Conservation (phyloP, 1,140 invertebrate genomes). For the Drosophila aff. region DNA sequence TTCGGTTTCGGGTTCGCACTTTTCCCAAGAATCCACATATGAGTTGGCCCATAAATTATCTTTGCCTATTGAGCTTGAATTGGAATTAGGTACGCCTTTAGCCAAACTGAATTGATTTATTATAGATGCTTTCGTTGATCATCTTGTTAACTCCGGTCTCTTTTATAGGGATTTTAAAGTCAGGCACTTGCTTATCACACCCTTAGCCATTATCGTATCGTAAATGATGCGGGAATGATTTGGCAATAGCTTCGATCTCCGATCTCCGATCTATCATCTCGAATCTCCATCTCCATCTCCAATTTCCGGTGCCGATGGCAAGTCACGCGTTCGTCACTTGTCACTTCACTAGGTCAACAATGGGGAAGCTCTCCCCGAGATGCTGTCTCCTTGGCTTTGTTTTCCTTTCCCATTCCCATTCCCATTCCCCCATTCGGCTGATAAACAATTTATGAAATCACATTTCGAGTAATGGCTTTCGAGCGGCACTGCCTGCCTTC, state of each 20-base stretch:
- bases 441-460: conserved; percentile 50
- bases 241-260: not conserved
- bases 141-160: conserved; percentile 1
- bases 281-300: not conserved
- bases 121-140: conserved; percentile 3
- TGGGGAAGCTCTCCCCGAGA: conserved; percentile 13
- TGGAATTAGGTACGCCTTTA: not conserved
- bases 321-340: conserved; percentile 25
- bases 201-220: not conserved
- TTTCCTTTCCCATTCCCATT: conserved; percentile 15
- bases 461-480: conserved; percentile 53
- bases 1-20: not conserved
- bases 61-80: conserved; percentile 24
- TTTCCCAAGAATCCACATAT: conserved; percentile 17
- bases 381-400: conserved; percentile 14
- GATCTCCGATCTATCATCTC: not conserved
- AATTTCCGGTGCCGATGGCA: conserved; percentile 22
- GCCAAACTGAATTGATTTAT: conserved; percentile 16
- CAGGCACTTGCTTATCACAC: not conserved
- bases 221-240: conserved; percentile 14
- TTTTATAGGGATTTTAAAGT: not conserved
- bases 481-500: conserved; percentile 5
- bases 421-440: conserved; percentile 2
- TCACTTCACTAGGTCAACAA: conserved; percentile 41
- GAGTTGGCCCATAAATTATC: conserved; percentile 18